Percentiles rank a stretch among this genome's conserved stretches.
Conservation (phyloP, 1,140 invertebrate species). For the Scaptodrosophila lebanonensis region DNA sequence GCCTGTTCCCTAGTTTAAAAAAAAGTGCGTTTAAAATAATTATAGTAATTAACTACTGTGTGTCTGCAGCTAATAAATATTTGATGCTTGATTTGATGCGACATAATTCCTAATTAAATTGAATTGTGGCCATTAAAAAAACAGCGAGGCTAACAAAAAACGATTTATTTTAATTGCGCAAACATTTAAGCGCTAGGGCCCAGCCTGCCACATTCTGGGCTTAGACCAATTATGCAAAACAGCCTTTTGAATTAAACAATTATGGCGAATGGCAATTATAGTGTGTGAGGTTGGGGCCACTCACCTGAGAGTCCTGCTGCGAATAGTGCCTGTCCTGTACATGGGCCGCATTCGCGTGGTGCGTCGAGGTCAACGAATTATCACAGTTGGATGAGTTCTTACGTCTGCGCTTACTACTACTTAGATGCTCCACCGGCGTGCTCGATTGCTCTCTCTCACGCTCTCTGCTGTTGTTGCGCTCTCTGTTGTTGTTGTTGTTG, state of each 20-base stretch:
- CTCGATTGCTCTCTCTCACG: slow-evolving; percentile 75
- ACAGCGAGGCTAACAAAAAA: slow-evolving; percentile 30
- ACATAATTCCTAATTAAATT: slow-evolving; percentile 36
- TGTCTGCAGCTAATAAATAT: slow-evolving; percentile 27
- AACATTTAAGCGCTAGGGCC: slow-evolving; percentile 20
- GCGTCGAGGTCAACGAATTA: slow-evolving; percentile 82
- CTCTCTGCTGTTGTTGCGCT: slow-evolving; percentile 64
- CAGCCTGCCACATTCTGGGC: neutral
- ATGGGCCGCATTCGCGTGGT: slow-evolving; percentile 77
- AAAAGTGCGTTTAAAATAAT: slow-evolving; percentile 60
- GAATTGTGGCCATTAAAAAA: slow-evolving; percentile 41
- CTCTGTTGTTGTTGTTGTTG: slow-evolving; percentile 36
- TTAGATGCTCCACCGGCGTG: slow-evolving; percentile 76
- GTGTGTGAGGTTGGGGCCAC: slow-evolving; percentile 7
- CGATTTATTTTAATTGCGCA: slow-evolving; percentile 26
- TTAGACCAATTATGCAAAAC: too few species aligned
- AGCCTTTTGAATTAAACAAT: slow-evolving; percentile 8
- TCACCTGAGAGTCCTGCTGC: slow-evolving; percentile 83
- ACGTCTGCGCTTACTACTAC: slow-evolving; percentile 83
- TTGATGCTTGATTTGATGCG: slow-evolving; percentile 25
- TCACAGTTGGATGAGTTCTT: slow-evolving; percentile 84
- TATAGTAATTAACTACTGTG: neutral
- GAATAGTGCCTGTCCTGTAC: slow-evolving; percentile 80
- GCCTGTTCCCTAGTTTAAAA: slow-evolving; percentile 18
- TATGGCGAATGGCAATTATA: slow-evolving; percentile 27